phyloP scores from a whole-genome alignment of 1,140 invertebrate species.

The Nomia melanderi region DNA sequence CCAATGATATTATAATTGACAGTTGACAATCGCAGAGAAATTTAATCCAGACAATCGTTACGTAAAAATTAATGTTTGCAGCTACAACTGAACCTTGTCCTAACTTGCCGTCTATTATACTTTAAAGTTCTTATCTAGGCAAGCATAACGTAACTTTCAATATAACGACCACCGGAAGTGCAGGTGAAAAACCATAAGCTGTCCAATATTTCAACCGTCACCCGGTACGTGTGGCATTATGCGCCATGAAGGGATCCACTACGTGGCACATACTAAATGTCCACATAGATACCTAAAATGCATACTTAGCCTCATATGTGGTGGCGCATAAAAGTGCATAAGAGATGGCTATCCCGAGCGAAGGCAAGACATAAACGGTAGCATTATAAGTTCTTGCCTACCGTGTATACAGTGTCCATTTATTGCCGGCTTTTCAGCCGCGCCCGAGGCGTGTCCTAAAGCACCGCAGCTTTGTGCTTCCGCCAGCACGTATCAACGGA shows the following conservation, averaged over 20 bases:
- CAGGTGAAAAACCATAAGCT: neutral
- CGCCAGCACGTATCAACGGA: constrained; percentile 62
- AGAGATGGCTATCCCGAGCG: constrained; percentile 77
- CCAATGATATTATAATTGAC: too few species aligned
- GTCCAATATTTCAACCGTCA: constrained; percentile 34
- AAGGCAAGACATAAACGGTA: constrained; percentile 71
- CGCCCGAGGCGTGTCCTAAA: constrained; percentile 69
- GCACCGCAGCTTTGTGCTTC: constrained; percentile 72
- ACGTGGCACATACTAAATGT: constrained; percentile 63
- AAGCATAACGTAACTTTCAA: neutral
- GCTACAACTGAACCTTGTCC: too few species aligned
- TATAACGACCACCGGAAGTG: neutral
- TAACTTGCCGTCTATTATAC: too few species aligned
- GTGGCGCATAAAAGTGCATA: constrained; percentile 78
- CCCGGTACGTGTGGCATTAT: constrained; percentile 47
- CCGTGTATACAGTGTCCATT: constrained; percentile 72
- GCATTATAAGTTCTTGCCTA: constrained; percentile 73
- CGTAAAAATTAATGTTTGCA: too few species aligned
- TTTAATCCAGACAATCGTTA: too few species aligned
- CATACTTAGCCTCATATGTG: constrained; percentile 60
- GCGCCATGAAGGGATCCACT: constrained; percentile 40
- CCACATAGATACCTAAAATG: constrained; percentile 67
- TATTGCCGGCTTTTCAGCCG: constrained; percentile 76
- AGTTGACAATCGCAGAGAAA: too few species aligned
- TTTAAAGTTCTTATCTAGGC: too few species aligned